These are phyloP conservation scores for Corvus moneduloides DNA, from an alignment of 2,113 vertebrate genomes.

Conservation along the genomic window DNA sequence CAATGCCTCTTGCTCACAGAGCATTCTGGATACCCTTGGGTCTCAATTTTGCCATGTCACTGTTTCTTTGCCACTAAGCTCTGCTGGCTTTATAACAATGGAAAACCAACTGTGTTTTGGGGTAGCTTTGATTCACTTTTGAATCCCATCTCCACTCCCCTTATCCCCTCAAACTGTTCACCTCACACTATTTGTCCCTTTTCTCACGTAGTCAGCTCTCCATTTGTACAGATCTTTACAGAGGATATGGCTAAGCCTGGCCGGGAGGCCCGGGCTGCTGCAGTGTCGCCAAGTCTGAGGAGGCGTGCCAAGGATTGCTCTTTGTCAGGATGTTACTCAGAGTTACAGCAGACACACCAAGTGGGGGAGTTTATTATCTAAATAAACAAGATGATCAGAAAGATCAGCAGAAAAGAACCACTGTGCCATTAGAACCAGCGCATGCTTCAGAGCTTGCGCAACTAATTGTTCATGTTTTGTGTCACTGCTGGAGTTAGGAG, in stretches of 20 bases:
- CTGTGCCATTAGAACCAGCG: not conserved
- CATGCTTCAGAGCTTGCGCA: not conserved
- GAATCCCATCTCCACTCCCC: not conserved
- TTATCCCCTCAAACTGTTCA: not conserved
- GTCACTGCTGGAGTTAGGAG: fast-evolving
- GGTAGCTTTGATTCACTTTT: not conserved
- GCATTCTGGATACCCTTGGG: not conserved
- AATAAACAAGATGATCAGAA: not conserved
- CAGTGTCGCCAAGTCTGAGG: not conserved
- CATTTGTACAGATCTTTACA: fast-evolving
- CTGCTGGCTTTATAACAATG: not conserved
- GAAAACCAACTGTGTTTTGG: not conserved
- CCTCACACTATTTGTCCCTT: not conserved
- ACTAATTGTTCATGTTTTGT: fast-evolving
- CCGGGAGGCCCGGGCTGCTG: not conserved
- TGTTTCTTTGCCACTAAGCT: not conserved
- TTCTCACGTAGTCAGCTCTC: not conserved
- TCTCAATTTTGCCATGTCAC: not conserved
- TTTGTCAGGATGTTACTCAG: not conserved
- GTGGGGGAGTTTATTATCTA: not conserved
- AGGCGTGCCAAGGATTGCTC: not conserved
- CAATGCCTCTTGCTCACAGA: not conserved
- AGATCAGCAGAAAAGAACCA: not conserved
- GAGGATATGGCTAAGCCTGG: fast-evolving
- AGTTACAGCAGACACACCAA: not conserved